A percentile compares a stretch with the other conserved stretches of the same genome.
phyloP scores from a whole-genome alignment of 2,797 vertebrate species.

The Chrosomus eos region DNA sequence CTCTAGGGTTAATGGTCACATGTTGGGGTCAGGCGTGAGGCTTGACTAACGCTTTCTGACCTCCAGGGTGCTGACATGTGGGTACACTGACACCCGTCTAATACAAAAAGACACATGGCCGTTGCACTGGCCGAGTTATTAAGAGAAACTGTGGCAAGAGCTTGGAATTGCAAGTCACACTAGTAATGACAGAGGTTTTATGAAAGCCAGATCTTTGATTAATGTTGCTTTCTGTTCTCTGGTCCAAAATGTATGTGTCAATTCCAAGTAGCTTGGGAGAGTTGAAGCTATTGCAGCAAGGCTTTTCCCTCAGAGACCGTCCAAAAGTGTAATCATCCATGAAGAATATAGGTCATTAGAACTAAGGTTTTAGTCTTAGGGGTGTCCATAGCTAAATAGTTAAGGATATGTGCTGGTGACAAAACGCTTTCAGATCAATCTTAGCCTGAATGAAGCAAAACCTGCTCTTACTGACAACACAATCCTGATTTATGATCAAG shows the following conservation, averaged over 20 bases:
- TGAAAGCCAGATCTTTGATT: slow-evolving; percentile 55
- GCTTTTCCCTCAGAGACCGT: neutral
- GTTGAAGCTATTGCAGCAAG: neutral
- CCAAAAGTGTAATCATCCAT: slow-evolving; percentile 12
- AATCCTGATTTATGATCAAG: neutral
- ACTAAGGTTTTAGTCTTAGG: neutral
- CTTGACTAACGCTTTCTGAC: slow-evolving; percentile 64
- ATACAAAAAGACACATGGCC: slow-evolving; percentile 42
- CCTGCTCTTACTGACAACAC: slow-evolving; percentile 4
- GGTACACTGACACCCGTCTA: slow-evolving; percentile 54
- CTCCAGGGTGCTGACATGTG: slow-evolving; percentile 57
- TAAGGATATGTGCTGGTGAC: neutral
- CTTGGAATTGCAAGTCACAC: slow-evolving; percentile 24
- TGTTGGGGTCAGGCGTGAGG: slow-evolving; percentile 72
- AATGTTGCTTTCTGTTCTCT: slow-evolving; percentile 33
- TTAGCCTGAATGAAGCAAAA: slow-evolving; percentile 6
- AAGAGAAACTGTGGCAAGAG: slow-evolving; percentile 47
- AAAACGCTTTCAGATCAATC: slow-evolving; percentile 7
- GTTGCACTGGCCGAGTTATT: slow-evolving; percentile 28
- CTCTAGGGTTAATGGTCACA: slow-evolving; percentile 73
- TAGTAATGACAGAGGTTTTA: slow-evolving; percentile 43
- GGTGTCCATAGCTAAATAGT: slow-evolving; percentile 1
- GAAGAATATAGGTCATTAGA: slow-evolving; percentile 33
- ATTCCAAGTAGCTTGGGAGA: slow-evolving; percentile 17
- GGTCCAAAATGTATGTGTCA: slow-evolving; percentile 42